phyloP scores from a whole-genome alignment of 2,113 vertebrate species.

The Conger conger region DNA sequence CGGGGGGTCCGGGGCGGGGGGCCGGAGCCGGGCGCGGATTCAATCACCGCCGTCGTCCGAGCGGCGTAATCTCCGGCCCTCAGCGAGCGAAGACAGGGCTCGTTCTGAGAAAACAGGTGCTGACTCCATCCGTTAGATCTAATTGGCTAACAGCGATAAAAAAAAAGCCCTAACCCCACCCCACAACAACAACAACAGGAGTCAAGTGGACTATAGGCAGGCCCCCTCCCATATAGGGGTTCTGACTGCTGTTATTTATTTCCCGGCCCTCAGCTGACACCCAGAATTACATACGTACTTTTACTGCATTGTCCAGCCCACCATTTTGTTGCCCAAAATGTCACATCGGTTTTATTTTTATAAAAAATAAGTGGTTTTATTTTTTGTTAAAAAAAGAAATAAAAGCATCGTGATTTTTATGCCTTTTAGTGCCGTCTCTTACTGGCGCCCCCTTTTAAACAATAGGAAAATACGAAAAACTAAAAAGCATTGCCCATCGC shows the following conservation, averaged over 20 bases:
- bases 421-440: not conserved
- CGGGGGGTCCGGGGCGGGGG: slow-evolving; percentile 67
- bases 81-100: slow-evolving; percentile 17
- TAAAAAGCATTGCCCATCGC: not conserved
- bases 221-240: not conserved
- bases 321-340: not conserved
- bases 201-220: not conserved
- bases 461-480: not conserved
- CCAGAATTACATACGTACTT: not conserved
- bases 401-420: too few species aligned
- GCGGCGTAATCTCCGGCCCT: slow-evolving; percentile 17
- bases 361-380: too few species aligned
- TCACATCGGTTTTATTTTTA: not conserved
- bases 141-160: not conserved
- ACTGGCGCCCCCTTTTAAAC: not conserved
- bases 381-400: too few species aligned
- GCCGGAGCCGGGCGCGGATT: slow-evolving; percentile 71
- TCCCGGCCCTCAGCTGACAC: not conserved
- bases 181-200: not conserved
- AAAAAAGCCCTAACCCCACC: too few species aligned
- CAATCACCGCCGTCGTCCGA: slow-evolving; percentile 66
- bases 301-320: not conserved
- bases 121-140: not conserved
- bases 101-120: slow-evolving; percentile 7
- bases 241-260: not conserved